Conservation (phyloP, 2,113 vertebrate species). For the Microtus oregoni region DNA sequence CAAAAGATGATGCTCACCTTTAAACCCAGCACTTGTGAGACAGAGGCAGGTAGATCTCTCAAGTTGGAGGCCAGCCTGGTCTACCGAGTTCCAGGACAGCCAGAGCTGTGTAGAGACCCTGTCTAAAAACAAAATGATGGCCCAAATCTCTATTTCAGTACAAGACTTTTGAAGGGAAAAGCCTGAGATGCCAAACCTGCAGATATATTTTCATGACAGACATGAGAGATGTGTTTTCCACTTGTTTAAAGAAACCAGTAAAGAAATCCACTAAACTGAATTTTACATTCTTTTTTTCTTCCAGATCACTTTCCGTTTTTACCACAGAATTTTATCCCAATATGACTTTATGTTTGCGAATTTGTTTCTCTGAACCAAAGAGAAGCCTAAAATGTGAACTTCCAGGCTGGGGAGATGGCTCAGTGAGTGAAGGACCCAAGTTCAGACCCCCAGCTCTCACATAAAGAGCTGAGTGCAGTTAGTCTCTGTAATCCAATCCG, state of each 20-base stretch:
- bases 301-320: neutral
- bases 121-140: neutral
- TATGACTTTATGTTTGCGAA: neutral
- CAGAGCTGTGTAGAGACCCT: neutral
- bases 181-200: neutral
- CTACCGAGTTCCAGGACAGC: neutral
- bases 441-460: neutral
- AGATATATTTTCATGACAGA: neutral
- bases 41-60: neutral
- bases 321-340: neutral
- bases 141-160: neutral
- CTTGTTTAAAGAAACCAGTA: neutral
- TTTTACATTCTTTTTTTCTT: neutral
- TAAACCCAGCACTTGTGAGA: neutral
- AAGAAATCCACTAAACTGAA: neutral
- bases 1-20: neutral
- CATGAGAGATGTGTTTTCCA: neutral
- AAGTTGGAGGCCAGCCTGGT: neutral
- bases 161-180: neutral
- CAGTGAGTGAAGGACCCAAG: neutral
- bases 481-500: neutral
- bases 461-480: neutral
- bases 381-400: neutral
- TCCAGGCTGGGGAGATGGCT: neutral
- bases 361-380: neutral